Evolutionary conservation across 1,140 invertebrate genomes (phyloP).

Genomic region (Papilio machaon): DNA sequence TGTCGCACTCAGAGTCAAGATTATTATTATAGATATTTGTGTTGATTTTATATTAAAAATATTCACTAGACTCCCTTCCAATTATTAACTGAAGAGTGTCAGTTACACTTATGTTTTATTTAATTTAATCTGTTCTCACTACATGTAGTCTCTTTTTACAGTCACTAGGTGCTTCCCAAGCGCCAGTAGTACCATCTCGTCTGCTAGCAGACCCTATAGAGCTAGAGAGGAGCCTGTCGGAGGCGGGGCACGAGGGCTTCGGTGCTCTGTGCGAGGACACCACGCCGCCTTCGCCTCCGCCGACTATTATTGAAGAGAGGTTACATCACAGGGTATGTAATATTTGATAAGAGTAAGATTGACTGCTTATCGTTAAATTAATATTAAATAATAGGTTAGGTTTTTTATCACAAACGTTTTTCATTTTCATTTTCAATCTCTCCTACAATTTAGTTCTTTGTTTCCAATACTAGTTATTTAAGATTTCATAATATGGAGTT

Average conservation of each 20-base stretch:
- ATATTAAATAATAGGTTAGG: too few relatives aligned
- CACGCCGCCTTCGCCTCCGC: conserved; percentile 65
- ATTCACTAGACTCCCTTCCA: too few relatives aligned
- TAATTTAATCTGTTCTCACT: neutral
- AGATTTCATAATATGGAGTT: too few relatives aligned
- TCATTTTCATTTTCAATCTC: too few relatives aligned
- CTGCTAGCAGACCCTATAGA: conserved; percentile 88
- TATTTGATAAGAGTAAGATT: too few relatives aligned
- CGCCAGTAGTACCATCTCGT: conserved; percentile 92
- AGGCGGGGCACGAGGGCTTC: conserved; percentile 85
- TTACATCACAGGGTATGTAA: conserved; percentile 68
- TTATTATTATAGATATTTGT: too few relatives aligned
- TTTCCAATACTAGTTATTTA: too few relatives aligned
- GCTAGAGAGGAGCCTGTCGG: conserved; percentile 86
- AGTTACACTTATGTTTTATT: neutral
- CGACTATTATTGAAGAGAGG: conserved; percentile 76
- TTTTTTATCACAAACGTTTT: too few relatives aligned
- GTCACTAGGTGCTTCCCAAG: conserved; percentile 86
- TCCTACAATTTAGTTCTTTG: too few relatives aligned
- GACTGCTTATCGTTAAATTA: too few relatives aligned
- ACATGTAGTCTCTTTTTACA: conserved; percentile 61
- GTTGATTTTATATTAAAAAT: too few relatives aligned
- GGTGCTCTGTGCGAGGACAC: conserved; percentile 70
- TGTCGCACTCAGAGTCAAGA: neutral
- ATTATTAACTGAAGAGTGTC: too few relatives aligned